Base-by-base conservation (phyloP, 1,140 invertebrate species). In the Platorchestia sp. region DNA sequence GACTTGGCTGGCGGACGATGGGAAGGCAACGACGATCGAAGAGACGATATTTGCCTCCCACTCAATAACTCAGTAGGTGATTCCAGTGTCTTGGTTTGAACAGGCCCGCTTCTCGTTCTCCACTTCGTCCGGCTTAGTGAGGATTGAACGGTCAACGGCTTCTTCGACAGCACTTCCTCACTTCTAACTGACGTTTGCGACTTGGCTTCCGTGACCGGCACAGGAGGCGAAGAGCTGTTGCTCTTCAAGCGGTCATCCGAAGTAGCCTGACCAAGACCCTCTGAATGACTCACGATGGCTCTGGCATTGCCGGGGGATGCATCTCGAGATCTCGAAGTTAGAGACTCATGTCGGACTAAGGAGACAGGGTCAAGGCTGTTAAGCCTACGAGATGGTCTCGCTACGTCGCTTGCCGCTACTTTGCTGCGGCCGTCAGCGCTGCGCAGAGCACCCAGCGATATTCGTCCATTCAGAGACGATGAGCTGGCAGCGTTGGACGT, bases 341-440 rank as follows among this genome's bases (percentile, higher is more conserved):
- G 14, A 42, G 45, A 44, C 45, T 45, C 6, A 47, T 93, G 91
- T 45, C 91, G 43, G 3, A 19, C 45, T 40, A 40, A 10, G 0
- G 91, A 47, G 45, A 93, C 91, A 40, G 91, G 91, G 45, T 93
- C 45, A 93, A 93, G 91, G 91, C 45, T 93, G 19, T 93, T 93
- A 45, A 36, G 91, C 91, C 91, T 93, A 93, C 91, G 91, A 93
- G 91, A 45, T 47, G 91, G 14, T 93, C 45, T 93, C 45, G 45
- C 91, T 93, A 44, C 5, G 47, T 40, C 91, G n/a, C 91, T 93
- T 36, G 91, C 44, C 91, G 41, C 16, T 42, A 40, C 43, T 45
- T 93, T 93, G 45, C 40, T 93, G 45, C 91, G 10, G n/a, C 44
- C 10, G 47, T 93, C 45, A n/a, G 91, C 45, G 6, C 10, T n/a